A percentile compares a stretch with the other conserved stretches of the same genome.
These are phyloP conservation scores for Urocitellus parryii DNA, from an alignment of 2,113 vertebrate species.

Conservation along the genomic window DNA sequence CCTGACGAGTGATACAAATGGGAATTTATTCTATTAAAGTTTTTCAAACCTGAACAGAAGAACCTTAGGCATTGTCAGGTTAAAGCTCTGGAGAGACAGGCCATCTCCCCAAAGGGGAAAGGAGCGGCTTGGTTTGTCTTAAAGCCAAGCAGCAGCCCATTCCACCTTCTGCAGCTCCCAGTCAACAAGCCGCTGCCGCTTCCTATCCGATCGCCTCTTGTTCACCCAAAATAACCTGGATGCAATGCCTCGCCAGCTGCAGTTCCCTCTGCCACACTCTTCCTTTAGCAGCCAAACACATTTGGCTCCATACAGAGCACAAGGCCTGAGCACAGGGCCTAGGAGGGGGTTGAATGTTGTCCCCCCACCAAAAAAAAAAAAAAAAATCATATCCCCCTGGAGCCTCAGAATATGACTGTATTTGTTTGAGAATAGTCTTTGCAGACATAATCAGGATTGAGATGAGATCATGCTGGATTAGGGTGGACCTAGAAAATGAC, in stretches of 20 bases:
- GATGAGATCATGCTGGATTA: not conserved
- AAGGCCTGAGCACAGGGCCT: not conserved
- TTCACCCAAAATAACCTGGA: slow-evolving; percentile 46
- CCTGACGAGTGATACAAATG: too few species aligned
- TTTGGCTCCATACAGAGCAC: not conserved
- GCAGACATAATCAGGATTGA: not conserved
- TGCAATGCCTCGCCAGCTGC: not conserved
- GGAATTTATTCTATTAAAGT: not conserved
- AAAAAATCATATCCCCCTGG: not conserved
- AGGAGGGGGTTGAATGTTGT: not conserved
- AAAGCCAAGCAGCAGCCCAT: not conserved
- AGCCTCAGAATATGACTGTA: not conserved
- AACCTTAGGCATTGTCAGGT: not conserved
- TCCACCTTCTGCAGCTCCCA: not conserved
- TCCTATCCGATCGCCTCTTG: not conserved
- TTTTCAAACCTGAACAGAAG: not conserved
- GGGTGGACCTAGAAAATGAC: not conserved
- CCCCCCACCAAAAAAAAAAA: too few species aligned
- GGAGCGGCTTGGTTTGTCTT: not conserved
- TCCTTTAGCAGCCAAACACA: not conserved
- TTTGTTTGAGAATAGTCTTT: not conserved
- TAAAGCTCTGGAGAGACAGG: not conserved
- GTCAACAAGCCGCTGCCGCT: not conserved
- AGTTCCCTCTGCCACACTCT: not conserved
- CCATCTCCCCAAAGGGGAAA: not conserved